phyloP scores from a whole-genome alignment of 2,113 vertebrate genomes.

The Willisornis vidua region DNA sequence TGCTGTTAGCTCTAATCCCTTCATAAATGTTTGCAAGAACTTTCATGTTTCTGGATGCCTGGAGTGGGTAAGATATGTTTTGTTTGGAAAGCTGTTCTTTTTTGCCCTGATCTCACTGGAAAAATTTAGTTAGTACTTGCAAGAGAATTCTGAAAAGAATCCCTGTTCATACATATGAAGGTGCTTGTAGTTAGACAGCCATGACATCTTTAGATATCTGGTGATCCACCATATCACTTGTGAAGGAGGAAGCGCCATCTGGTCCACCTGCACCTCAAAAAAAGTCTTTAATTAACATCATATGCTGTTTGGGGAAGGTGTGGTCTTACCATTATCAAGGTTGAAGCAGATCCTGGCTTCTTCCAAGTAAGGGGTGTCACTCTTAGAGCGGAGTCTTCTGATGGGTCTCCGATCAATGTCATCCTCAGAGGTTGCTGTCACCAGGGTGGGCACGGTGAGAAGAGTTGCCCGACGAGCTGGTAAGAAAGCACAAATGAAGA shows the following conservation, averaged over 20 bases:
- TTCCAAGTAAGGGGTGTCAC: constrained; percentile 65
- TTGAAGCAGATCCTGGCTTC: constrained; percentile 68
- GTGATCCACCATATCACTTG: neutral
- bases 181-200: neutral
- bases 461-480: constrained; percentile 66
- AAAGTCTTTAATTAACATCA: neutral
- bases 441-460: constrained; percentile 59
- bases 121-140: neutral
- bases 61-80: neutral
- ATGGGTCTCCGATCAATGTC: constrained; percentile 66
- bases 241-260: neutral
- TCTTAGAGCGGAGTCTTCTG: constrained; percentile 66
- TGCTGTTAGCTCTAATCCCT: neutral
- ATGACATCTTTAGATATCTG: neutral
- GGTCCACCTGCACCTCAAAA: neutral
- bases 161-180: neutral
- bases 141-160: neutral
- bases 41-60: neutral
- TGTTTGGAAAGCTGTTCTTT: neutral
- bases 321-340: constrained; percentile 60
- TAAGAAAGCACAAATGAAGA: neutral
- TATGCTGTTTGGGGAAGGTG: neutral
- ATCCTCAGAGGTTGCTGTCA: constrained; percentile 61
- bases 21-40: neutral
- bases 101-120: neutral